Evolutionary conservation across 2,888 invertebrate genomes (phyloP), one percentile per base, ranked within the genome.

Genomic region (Leptarthrus brevirostris): DNA sequence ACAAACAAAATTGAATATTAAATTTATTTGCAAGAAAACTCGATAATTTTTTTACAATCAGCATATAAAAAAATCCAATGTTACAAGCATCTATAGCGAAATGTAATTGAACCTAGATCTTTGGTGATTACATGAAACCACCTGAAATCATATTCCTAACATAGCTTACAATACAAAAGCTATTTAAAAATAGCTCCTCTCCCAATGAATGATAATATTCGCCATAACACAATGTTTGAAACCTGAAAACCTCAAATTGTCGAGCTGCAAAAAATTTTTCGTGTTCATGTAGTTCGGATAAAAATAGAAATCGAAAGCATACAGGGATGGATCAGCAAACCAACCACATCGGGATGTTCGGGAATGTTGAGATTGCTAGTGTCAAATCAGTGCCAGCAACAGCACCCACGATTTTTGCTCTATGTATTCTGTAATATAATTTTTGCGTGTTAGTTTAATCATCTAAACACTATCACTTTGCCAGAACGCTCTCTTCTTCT

Each of bases 251-350:
- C 66, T 49, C 66, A 10, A 47, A 66, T 47, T 66, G 24, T 66
- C 30, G 22, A 66, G 66, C 49, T 66, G 66, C 66, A 49, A 47
- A 66, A 47, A 24, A 47, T 66, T 61, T 66, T 66, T 66, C 66
- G 66, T 47, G 24, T 66, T 66, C 30, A 49, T 22, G n/a, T 49
- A 66, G 24, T 49, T 47, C 14, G 24, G 22, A 14, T 26, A 66
- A 66, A 66, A 66, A 66, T 66, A 66, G 66, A 24, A 66, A n/a
- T 47, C 16, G 66, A 66, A 26, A 66, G 66, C 66, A 66, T 36
- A 66, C 47, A 66, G 66, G 66, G 49, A 18, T 20, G 30, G 58
- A 34, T 22, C 40, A 22, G 12, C 2, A 2, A 24, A n/a, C 12
- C 20, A 8, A 14, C 8, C 12, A 22, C 53, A 52, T 5, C 6